Percentiles rank a stretch among this genome's conserved stretches.
Evolutionary conservation across 2,113 vertebrate species (phyloP).

Genomic region (Triplophysa tibetana): DNA sequence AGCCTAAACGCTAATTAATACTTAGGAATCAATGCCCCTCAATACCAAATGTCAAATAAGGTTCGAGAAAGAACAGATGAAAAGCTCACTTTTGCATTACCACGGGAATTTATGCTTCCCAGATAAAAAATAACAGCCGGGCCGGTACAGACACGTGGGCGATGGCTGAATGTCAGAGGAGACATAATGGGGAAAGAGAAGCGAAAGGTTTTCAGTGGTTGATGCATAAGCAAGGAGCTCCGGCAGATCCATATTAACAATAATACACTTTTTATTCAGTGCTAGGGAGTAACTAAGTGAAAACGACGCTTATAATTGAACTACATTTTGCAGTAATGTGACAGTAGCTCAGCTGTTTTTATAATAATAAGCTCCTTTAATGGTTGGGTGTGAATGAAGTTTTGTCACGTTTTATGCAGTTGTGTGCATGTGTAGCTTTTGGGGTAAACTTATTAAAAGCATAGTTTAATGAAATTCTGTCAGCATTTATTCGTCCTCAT

Average conservation of each 20-base stretch:
- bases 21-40: conserved; percentile 57
- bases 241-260: conserved; percentile 14
- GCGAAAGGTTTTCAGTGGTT: conserved; percentile 30
- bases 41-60: conserved; percentile 47
- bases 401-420: no score
- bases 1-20: conserved; percentile 58
- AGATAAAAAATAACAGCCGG: conserved; percentile 46
- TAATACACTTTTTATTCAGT: conserved; percentile 10
- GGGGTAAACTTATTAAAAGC: no score
- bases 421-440: no score
- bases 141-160: conserved; percentile 41
- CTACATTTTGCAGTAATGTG: no score
- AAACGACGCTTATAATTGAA: no score
- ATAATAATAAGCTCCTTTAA: no score
- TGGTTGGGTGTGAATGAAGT: no score
- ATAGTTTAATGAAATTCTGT: no score
- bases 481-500: no score
- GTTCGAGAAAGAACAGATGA: conserved; percentile 39
- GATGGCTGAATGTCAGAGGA: conserved; percentile 51
- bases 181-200: conserved; percentile 38
- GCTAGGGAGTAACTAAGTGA: not conserved
- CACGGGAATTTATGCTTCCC: conserved; percentile 51
- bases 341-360: no score
- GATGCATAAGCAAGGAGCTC: conserved; percentile 20
- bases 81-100: conserved; percentile 44